Evolutionary conservation across 2,888 invertebrate species (phyloP), one percentile per base, ranked within the genome.

Genomic region (Odiellus spinosus): DNA sequence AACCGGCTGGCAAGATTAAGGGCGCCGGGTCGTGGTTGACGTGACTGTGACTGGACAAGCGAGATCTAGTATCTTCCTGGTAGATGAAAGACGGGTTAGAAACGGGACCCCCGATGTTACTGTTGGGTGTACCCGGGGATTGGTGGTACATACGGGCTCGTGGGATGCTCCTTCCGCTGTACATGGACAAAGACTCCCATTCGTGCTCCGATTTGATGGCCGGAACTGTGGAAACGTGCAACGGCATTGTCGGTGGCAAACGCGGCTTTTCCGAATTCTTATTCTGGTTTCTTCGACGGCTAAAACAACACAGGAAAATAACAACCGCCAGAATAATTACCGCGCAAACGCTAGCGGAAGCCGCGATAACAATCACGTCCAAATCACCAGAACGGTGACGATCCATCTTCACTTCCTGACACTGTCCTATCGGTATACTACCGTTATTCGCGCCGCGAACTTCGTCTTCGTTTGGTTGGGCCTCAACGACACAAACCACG

Each of bases 301-400:
- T 75, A 56, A 83, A 85, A 18, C 87, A 86, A 42, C 85, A 84
- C 45, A 88, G 80, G 66, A 90, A 87, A 55, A 88, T 78, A 56
- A 88, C 79, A 48, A 88, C 85, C 1, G 87, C 88, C 40, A 87
- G 77, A 49, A 88, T 81, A 58, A 90, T 86, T 38, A 87, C 87
- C 38, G 83, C 85, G 66, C 88, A 88, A 62, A 90, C 88, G 48
- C 87, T 87, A 17, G 87, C 87, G 61, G 86, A 85, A 3, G 87
- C 87, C 19, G 84, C 87, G 60, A 90, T 90, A 45, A 90, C 88
- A 61, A 90, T 86, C 67, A 87, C 88, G 70, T 90, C 90, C 83
- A 88, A 86, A 17, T 55, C 54, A 12, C 48, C 48, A n/a, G 53
- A 47, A 12, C 50, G 40, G 34, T 46, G 35, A 6, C 32, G 48